Base-by-base conservation (phyloP, 2,888 invertebrate species). In the Lomographa bimaculata region DNA sequence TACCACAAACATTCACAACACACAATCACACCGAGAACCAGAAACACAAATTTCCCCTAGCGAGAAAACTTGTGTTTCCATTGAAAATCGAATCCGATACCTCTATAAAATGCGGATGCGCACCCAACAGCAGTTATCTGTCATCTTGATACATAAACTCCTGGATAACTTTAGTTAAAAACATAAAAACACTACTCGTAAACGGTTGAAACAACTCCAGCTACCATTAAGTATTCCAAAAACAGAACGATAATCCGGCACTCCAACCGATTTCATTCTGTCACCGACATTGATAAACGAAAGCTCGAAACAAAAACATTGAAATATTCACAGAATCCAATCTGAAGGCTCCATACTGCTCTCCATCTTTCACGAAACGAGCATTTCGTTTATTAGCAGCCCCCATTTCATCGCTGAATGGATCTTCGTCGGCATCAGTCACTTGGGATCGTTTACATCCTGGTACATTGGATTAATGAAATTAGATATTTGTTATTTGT, bases 361-460 rank as follows among this genome's bases (percentile, higher is more conserved):
- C 48, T 46, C 48, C 35, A 46, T 52, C 52, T 44, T 39, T 39
- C 23, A 28, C 32, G 43, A 46, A 46, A 42, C 45, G 45, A 50
- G 37, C 45, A 42, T 29, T 37, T 41, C 33, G 42, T 43, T 43
- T 43, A 43, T 43, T 43, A 43, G 42, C 30, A 42, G 42, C 27
- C 36, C 12, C 36, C 42, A 43, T 43, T 43, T 43, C 42, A 43
- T 43, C 36, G 42, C 36, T 32, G 36, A 37, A 43, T 43, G 42
- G 42, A 36, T 43, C 42, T 37, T 25, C 14, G 36, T 7, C 20
- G 42, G 32, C 36, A 43, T 43, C 42, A 43, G 42, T 43, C 42
- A 37, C 32, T 24, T 16, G 11, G 32, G 36, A 43, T 32, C 42
- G 36, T 33, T 43, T 27, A 27, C 42, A 32, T 42, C 42, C 36